Conservation (phyloP, 1,140 invertebrate genomes). For the Metaphire vulgaris region DNA sequence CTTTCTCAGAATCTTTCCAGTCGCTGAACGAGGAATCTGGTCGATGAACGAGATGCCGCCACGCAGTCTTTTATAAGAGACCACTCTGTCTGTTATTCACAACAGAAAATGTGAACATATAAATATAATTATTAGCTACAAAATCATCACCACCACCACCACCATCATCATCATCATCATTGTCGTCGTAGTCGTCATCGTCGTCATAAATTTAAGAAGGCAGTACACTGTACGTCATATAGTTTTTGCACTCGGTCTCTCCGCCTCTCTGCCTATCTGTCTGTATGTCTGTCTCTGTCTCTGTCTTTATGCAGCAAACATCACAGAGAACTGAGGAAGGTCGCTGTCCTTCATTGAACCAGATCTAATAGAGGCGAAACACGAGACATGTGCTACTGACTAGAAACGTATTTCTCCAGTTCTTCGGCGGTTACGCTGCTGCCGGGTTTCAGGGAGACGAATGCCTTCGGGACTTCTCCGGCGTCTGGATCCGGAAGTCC, state of each 20-base stretch:
- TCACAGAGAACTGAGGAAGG: background rate
- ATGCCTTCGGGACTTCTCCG: slow-evolving; percentile 73
- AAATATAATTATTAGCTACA: too few relatives aligned
- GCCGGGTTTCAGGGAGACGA: slow-evolving; percentile 62
- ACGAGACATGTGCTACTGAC: too few relatives aligned
- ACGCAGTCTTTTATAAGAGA: slow-evolving; percentile 12
- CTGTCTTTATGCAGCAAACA: background rate
- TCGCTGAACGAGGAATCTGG: slow-evolving; percentile 10
- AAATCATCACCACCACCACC: too few relatives aligned
- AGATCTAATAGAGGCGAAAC: background rate
- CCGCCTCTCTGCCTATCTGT: background rate
- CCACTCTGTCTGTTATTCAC: too few relatives aligned
- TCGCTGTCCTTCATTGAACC: background rate
- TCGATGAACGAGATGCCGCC: slow-evolving; percentile 7
- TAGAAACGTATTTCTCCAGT: background rate
- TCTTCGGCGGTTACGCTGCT: background rate
- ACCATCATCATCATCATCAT: too few relatives aligned
- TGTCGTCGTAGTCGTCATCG: too few relatives aligned
- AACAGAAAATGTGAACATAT: too few relatives aligned
- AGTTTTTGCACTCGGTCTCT: background rate
- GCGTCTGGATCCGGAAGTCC: slow-evolving; percentile 64
- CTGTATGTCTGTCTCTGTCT: background rate
- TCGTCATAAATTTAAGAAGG: too few relatives aligned
- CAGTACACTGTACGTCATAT: too few relatives aligned
- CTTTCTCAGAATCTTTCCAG: slow-evolving; percentile 19